These are phyloP conservation scores for Megaceryle torquata DNA, from an alignment of 2,113 vertebrate species.

Conservation along the genomic window DNA sequence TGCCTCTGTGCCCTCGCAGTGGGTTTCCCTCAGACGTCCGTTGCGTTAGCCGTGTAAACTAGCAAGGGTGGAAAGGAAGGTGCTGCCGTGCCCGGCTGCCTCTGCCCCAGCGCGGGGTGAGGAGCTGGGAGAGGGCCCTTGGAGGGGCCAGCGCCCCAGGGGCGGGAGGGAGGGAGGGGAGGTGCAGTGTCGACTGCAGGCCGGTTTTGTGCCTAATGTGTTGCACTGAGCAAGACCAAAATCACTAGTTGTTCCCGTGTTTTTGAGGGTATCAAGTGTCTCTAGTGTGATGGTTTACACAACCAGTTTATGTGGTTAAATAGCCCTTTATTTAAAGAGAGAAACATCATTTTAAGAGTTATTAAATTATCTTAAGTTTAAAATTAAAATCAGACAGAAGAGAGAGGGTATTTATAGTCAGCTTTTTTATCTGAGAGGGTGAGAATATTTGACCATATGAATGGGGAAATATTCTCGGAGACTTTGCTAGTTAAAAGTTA, in stretches of 20 bases:
- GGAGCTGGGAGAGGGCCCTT: background rate
- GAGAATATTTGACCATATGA: constrained; percentile 79
- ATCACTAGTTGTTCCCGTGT: constrained; percentile 67
- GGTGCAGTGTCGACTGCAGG: constrained; percentile 23
- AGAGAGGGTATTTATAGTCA: constrained; percentile 77
- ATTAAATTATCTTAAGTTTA: constrained; percentile 81
- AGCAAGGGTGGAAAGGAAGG: background rate
- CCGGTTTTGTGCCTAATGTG: constrained; percentile 74
- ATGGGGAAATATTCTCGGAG: constrained; percentile 83
- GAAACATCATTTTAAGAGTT: constrained; percentile 78
- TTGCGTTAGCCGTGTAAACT: background rate
- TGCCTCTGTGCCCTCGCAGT: constrained; percentile 50
- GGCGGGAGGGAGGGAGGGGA: background rate
- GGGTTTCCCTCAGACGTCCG: constrained; percentile 29
- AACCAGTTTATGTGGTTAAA: constrained; percentile 85
- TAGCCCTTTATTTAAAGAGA: constrained; percentile 82
- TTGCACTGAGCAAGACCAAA: constrained; percentile 87
- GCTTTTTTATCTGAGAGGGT: constrained; percentile 73
- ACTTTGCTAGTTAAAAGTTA: constrained; percentile 84
- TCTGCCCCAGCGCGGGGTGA: background rate
- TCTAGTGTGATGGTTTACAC: constrained; percentile 81
- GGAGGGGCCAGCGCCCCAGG: background rate
- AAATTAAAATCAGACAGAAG: constrained; percentile 69
- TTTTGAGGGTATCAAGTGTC: constrained; percentile 74
- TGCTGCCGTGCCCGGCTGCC: background rate